phyloP scores from a whole-genome alignment of 1,140 invertebrate species.

The Helicorthomorpha holstii region DNA sequence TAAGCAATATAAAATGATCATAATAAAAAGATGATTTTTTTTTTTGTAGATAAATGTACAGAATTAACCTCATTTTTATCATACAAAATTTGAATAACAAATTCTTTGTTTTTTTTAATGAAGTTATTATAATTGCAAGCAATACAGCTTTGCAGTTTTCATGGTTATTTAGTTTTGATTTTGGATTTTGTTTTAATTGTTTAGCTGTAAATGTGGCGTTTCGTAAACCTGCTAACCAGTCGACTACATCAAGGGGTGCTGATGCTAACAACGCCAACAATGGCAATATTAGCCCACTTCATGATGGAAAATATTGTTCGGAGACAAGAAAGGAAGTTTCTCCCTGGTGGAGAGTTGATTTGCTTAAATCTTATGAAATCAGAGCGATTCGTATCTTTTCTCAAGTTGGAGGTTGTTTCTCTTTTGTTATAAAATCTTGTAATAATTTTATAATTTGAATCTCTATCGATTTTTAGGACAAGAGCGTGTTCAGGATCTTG shows the following conservation, averaged over 20 bases:
- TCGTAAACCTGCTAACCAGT: conserved; percentile 72
- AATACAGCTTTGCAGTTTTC: background rate
- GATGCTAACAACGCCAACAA: conserved; percentile 66
- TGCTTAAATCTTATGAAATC: conserved; percentile 62
- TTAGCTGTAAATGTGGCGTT: conserved; percentile 52
- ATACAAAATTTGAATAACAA: background rate
- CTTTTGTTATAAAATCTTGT: background rate
- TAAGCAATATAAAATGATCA: background rate
- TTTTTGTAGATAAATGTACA: background rate
- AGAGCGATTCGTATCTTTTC: conserved; percentile 69
- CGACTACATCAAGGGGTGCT: conserved; percentile 64
- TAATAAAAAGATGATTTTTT: background rate
- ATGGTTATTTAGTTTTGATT: background rate
- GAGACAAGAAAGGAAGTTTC: conserved; percentile 73
- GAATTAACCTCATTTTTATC: too few relatives aligned
- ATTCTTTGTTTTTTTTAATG: too few relatives aligned
- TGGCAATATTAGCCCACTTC: conserved; percentile 58
- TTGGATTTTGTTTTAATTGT: background rate
- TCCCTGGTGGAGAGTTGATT: conserved; percentile 80
- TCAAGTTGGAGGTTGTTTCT: conserved; percentile 20
- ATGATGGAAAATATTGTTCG: conserved; percentile 68
- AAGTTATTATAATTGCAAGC: too few relatives aligned
- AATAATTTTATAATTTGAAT: conserved; percentile 5
- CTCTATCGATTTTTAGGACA: conserved; percentile 37
- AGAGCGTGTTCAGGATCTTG: conserved; percentile 73